These are phyloP conservation scores for Drosophila athabasca DNA, from an alignment of 1,140 invertebrate genomes.

Conservation along the genomic window DNA sequence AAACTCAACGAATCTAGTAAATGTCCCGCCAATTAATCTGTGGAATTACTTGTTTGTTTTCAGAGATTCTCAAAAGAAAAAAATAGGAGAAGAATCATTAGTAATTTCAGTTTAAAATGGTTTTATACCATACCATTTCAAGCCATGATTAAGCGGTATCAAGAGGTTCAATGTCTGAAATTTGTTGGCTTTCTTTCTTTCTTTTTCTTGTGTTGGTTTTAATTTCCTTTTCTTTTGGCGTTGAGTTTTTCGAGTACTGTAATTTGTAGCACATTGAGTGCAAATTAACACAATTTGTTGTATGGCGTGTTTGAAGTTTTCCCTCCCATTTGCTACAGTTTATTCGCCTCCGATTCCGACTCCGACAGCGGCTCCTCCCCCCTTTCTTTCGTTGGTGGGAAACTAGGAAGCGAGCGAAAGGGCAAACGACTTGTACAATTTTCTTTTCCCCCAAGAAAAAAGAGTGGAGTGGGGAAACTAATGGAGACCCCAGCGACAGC, in stretches of 20 bases:
- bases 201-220: conserved; percentile 30
- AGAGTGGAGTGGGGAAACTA: conserved; percentile 23
- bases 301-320: conserved; percentile 44
- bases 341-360: conserved; percentile 3
- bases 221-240: conserved; percentile 38
- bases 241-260: conserved; percentile 12
- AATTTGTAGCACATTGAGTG: conserved; percentile 42
- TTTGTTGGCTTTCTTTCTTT: conserved; percentile 11
- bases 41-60: too few species aligned
- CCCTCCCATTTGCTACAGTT: conserved; percentile 15
- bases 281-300: conserved; percentile 52
- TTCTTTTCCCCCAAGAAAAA: conserved; percentile 3
- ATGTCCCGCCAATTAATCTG: too few species aligned
- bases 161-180: background rate
- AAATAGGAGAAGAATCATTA: too few species aligned
- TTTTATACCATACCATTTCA: conserved; percentile 1
- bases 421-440: conserved; percentile 37
- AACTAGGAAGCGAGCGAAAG: conserved; percentile 53
- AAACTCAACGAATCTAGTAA: too few species aligned
- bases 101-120: too few species aligned
- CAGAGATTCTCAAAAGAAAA: too few species aligned
- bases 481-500: conserved; percentile 6
- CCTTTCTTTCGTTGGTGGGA: conserved; percentile 2
- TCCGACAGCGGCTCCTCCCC: background rate
- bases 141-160: conserved; percentile 13